Conservation (phyloP, 2,797 vertebrate species). For the Amniataba percoides region DNA sequence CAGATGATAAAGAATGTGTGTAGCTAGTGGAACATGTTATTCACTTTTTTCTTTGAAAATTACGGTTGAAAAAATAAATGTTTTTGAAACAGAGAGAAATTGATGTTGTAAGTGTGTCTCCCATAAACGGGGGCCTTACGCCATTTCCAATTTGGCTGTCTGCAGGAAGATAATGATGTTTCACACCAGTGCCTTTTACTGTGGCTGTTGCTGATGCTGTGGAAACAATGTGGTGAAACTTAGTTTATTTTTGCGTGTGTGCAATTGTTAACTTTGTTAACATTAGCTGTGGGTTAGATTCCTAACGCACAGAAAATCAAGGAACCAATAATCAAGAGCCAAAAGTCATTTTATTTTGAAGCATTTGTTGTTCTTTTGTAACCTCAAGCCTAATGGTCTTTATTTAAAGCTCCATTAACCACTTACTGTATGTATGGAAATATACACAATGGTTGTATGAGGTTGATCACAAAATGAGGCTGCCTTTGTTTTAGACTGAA, state of each 20-base stretch:
- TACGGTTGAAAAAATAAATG: constrained; percentile 20
- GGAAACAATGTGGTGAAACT: constrained; percentile 32
- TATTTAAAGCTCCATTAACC: neutral
- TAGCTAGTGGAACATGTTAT: neutral
- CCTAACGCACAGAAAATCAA: neutral
- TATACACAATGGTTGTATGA: neutral
- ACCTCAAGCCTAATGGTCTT: neutral
- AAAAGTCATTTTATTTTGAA: neutral
- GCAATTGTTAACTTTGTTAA: constrained; percentile 46
- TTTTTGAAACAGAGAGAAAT: constrained; percentile 47
- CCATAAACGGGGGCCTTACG: constrained; percentile 31
- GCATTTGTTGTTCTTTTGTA: constrained; percentile 1
- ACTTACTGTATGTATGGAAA: neutral
- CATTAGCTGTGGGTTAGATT: constrained; percentile 20
- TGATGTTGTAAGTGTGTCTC: constrained; percentile 30
- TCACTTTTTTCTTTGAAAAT: constrained; percentile 11
- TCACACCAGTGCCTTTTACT: constrained; percentile 50
- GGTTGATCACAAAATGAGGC: neutral
- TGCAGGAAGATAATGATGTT: constrained; percentile 55
- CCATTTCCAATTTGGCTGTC: constrained; percentile 53
- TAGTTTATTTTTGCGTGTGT: constrained; percentile 10
- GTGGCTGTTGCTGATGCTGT: constrained; percentile 36
- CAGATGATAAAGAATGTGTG: constrained; percentile 3
- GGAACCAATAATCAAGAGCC: neutral
- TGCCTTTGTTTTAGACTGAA: neutral